Evolutionary conservation across 2,888 invertebrate species (phyloP).

Genomic region (Tribolium freemani): DNA sequence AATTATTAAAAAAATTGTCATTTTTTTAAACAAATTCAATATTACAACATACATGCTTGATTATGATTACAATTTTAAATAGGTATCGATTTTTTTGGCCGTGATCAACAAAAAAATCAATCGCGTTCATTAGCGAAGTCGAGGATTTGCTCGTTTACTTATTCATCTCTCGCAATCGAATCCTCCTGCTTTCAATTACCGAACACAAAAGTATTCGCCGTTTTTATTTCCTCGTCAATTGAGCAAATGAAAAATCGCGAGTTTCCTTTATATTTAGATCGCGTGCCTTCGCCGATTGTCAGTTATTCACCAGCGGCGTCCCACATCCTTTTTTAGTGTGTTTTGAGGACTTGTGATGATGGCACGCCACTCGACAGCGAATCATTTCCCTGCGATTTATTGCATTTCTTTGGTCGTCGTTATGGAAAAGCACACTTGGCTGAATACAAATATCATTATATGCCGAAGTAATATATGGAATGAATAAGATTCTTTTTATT

Average conservation of each 20-base stretch:
- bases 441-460: constrained; percentile 29
- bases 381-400: constrained; percentile 15
- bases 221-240: constrained; percentile 49
- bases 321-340: not conserved
- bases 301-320: constrained; percentile 3
- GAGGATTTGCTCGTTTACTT: constrained; percentile 33
- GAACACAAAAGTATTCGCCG: constrained; percentile 42
- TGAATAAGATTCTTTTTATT: constrained; percentile 13
- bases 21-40: too few species aligned
- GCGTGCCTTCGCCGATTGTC: constrained; percentile 36
- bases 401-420: constrained; percentile 17
- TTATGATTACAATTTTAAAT: not conserved
- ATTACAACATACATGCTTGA: too few species aligned
- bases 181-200: constrained; percentile 42
- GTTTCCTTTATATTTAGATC: constrained; percentile 48
- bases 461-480: constrained; percentile 11
- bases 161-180: constrained; percentile 42
- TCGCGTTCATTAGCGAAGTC: constrained; percentile 29
- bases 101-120: constrained; percentile 3
- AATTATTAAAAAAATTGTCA: too few species aligned
- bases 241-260: constrained; percentile 51
- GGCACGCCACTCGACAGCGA: not conserved
- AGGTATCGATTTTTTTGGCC: not conserved
- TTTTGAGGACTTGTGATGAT: not conserved
- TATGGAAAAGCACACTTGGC: constrained; percentile 13